phyloP scores from a whole-genome alignment of 2,113 vertebrate species.

The Sisor rabdophorus region DNA sequence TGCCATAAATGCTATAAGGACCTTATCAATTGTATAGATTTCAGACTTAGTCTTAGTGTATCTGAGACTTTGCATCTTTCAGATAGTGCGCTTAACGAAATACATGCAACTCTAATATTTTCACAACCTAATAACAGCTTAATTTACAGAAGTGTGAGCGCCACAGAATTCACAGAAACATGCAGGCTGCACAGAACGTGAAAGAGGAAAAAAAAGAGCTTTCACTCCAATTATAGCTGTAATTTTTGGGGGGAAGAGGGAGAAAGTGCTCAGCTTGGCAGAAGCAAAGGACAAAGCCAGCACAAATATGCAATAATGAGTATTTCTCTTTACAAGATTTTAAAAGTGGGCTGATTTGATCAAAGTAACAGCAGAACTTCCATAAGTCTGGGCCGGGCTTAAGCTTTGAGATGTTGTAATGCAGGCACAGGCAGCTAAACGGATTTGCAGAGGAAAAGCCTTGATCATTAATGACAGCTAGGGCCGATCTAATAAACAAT shows the following conservation, averaged over 20 bases:
- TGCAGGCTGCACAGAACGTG: constrained; percentile 57
- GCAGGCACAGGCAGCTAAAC: neutral
- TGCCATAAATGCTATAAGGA: neutral
- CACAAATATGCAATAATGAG: constrained; percentile 63
- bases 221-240: constrained; percentile 63
- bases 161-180: constrained; percentile 54
- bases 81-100: constrained; percentile 45
- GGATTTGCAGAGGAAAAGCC: neutral
- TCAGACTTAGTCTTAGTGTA: neutral
- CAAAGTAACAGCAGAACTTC: constrained; percentile 58
- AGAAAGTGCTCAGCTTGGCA: constrained; percentile 55
- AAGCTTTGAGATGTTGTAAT: constrained; percentile 32
- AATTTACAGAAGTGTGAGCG: constrained; percentile 51
- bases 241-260: constrained; percentile 50
- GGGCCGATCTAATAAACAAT: too few relatives aligned
- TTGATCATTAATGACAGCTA: neutral
- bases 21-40: too few relatives aligned
- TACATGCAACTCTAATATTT: constrained; percentile 25
- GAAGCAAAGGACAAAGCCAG: constrained; percentile 53
- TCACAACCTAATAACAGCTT: constrained; percentile 47
- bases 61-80: constrained; percentile 16
- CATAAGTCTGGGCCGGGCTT: constrained; percentile 27
- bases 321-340: constrained; percentile 55
- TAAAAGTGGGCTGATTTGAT: constrained; percentile 60
- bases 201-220: constrained; percentile 54